A percentile compares a stretch with the other conserved stretches of the same genome.
Conservation (phyloP, 2,797 vertebrate species). For the Amblyraja radiata region DNA sequence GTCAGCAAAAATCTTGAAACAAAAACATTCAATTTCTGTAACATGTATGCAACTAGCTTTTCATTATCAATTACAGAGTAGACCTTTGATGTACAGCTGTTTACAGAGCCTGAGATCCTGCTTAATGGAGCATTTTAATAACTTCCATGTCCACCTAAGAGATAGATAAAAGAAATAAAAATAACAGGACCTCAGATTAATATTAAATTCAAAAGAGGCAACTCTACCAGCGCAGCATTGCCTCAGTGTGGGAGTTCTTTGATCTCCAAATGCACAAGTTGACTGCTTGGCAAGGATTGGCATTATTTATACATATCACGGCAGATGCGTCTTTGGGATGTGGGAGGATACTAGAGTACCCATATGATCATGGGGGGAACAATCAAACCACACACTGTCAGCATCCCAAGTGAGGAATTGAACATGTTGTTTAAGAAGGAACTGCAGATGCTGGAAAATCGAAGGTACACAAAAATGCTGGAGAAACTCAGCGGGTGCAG, state of each 20-base stretch:
- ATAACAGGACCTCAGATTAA: neutral
- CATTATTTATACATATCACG: neutral
- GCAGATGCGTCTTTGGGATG: no score
- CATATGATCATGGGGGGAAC: no score
- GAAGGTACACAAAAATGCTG: no score
- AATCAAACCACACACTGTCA: no score
- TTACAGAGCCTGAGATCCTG: neutral
- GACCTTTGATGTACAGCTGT: neutral
- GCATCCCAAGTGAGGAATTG: no score
- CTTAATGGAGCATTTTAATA: neutral
- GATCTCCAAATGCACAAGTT: neutral
- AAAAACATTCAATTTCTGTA: neutral
- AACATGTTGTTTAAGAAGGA: no score
- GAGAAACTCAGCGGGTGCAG: no score
- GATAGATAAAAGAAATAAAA: neutral
- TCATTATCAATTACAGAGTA: neutral
- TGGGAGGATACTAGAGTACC: no score
- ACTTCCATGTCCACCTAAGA: neutral
- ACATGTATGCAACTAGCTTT: neutral
- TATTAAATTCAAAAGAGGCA: neutral
- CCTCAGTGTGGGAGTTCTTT: no score
- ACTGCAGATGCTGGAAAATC: no score
- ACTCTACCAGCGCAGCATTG: neutral
- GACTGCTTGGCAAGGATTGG: neutral
- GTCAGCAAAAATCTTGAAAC: conserved; percentile 10